Percentiles rank a stretch among this genome's conserved stretches.
Conservation (phyloP, 1,140 invertebrate genomes). For the Papilio machaon region DNA sequence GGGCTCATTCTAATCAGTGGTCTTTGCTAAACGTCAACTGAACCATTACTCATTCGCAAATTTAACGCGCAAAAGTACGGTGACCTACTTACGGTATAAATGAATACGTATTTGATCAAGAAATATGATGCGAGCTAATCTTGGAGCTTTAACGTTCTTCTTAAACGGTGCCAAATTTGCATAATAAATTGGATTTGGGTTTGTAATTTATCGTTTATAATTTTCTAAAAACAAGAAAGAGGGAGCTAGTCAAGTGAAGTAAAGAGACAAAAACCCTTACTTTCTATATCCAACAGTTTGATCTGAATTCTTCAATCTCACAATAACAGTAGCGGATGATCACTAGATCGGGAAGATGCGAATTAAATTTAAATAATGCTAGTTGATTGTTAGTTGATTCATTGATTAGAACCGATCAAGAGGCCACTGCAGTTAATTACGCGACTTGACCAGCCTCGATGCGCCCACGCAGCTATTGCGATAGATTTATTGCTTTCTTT, state of each 20-base stretch:
- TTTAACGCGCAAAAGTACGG: slow-evolving; percentile 37
- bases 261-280: not conserved
- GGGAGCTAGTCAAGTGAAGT: not conserved
- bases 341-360: slow-evolving; percentile 21
- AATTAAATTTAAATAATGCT: slow-evolving; percentile 32
- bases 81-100: slow-evolving; percentile 35
- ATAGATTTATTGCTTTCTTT: slow-evolving; percentile 30
- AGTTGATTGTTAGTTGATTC: not conserved
- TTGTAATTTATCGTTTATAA: slow-evolving; percentile 20
- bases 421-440: slow-evolving; percentile 5
- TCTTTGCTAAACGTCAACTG: slow-evolving; percentile 9
- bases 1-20: slow-evolving; percentile 33
- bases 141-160: slow-evolving; percentile 21
- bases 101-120: slow-evolving; percentile 37
- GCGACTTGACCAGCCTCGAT: not conserved
- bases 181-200: slow-evolving; percentile 26
- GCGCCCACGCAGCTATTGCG: slow-evolving; percentile 18
- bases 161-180: slow-evolving; percentile 23
- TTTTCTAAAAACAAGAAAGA: not conserved
- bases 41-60: slow-evolving; percentile 35
- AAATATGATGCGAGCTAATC: slow-evolving; percentile 36
- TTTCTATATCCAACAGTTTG: not conserved
- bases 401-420: slow-evolving; percentile 24
- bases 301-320: not conserved
- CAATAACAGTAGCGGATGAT: not conserved